Conservation (phyloP, 2,797 vertebrate species). For the Sternarchorhynchus goeldii region DNA sequence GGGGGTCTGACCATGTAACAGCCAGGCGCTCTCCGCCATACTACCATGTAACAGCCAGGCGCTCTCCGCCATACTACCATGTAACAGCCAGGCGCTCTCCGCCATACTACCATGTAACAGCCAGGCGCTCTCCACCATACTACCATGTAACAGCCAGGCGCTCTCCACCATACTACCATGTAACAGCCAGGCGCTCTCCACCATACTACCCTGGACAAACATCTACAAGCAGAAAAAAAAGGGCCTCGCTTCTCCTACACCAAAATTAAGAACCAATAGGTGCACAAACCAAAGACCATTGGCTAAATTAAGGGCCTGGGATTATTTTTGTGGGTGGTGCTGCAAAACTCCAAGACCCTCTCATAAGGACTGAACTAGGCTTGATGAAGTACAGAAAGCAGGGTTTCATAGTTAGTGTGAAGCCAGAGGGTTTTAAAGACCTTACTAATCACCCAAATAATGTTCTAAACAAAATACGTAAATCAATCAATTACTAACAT, state of each 20-base stretch:
- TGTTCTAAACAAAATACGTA: no score
- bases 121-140: slow-evolving; percentile 48
- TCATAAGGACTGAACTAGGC: no score
- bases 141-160: slow-evolving; percentile 46
- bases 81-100: slow-evolving; percentile 52
- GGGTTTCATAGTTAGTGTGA: neutral
- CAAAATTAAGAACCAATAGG: neutral
- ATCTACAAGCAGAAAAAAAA: neutral
- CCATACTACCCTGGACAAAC: slow-evolving; percentile 35
- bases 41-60: slow-evolving; percentile 50
- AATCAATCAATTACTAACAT: neutral
- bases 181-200: slow-evolving; percentile 52
- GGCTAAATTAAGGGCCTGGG: neutral
- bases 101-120: slow-evolving; percentile 30
- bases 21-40: slow-evolving; percentile 50
- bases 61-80: slow-evolving; percentile 37
- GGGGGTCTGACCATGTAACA: slow-evolving; percentile 30
- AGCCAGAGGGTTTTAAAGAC: neutral
- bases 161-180: slow-evolving; percentile 36
- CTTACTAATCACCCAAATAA: neutral
- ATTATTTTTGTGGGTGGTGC: neutral
- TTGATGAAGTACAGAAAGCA: neutral
- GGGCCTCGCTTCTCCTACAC: neutral
- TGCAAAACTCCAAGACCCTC: neutral
- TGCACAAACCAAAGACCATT: neutral